Evolutionary conservation across 1,140 invertebrate species (phyloP).

Genomic region (Aphelenchoides besseyi): DNA sequence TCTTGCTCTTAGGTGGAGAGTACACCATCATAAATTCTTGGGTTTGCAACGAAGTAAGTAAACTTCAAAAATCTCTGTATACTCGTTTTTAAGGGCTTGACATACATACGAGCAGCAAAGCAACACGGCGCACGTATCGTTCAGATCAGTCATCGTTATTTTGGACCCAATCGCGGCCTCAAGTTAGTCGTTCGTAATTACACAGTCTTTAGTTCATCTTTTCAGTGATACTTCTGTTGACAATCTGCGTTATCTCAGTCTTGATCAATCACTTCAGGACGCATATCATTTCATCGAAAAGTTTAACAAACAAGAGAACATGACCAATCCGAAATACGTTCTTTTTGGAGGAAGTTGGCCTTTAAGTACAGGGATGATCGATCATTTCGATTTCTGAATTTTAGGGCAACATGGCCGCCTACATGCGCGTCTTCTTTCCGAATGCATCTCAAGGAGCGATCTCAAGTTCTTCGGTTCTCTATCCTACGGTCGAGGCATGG

Average conservation of each 20-base stretch:
- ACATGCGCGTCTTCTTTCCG: too few relatives aligned
- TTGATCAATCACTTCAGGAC: conserved; percentile 29
- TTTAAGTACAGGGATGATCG: background rate
- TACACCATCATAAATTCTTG: background rate
- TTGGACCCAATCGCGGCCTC: conserved; percentile 26
- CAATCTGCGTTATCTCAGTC: conserved; percentile 29
- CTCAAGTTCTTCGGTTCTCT: too few relatives aligned
- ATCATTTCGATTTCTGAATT: too few relatives aligned
- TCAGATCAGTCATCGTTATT: conserved; percentile 41
- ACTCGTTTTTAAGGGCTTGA: background rate
- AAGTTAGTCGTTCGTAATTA: background rate
- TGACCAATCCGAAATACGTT: conserved; percentile 32
- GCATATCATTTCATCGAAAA: conserved; percentile 24
- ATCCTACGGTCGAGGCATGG: too few relatives aligned
- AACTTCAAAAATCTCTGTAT: background rate
- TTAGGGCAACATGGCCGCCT: too few relatives aligned
- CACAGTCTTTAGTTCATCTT: background rate
- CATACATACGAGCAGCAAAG: conserved; percentile 36
- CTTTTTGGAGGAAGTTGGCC: conserved; percentile 31
- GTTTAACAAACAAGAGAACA: conserved; percentile 17
- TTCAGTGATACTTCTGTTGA: background rate
- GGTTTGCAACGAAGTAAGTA: background rate
- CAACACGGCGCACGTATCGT: conserved; percentile 32
- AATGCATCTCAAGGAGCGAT: too few relatives aligned
- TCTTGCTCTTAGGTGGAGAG: background rate